A percentile compares a stretch with the other conserved stretches of the same genome.
Evolutionary conservation across 2,113 vertebrate genomes (phyloP).

Genomic region (Psilopogon haemacephalus): DNA sequence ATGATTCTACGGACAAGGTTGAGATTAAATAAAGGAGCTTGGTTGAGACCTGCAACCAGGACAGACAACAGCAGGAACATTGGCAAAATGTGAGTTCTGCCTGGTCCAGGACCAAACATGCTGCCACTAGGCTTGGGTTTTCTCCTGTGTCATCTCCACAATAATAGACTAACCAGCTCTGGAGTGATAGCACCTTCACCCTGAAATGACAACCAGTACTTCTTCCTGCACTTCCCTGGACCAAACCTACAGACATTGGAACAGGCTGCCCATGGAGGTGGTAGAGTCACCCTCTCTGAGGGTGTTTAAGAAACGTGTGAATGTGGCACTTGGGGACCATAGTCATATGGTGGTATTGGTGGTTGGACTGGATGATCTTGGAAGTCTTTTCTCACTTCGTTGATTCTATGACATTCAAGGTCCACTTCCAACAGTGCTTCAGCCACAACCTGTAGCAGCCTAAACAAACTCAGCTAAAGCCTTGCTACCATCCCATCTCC

Average conservation of each 20-base stretch:
- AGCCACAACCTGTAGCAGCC: background rate
- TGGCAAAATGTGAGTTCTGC: background rate
- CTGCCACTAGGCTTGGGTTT: rapidly evolving
- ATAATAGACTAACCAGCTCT: rapidly evolving
- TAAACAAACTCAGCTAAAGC: background rate
- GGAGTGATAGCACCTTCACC: background rate
- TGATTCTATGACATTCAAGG: too few relatives aligned
- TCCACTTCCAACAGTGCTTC: rapidly evolving
- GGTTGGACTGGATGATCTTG: too few relatives aligned
- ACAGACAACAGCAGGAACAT: background rate
- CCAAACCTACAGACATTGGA: background rate
- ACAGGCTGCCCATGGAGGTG: too few relatives aligned
- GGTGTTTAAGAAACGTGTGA: too few relatives aligned
- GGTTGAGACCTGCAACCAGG: background rate
- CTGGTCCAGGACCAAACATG: background rate
- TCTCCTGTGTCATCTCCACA: background rate
- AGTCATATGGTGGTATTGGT: too few relatives aligned
- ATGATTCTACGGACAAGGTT: too few relatives aligned
- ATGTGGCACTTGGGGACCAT: too few relatives aligned
- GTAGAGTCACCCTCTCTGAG: too few relatives aligned
- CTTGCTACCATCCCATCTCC: background rate
- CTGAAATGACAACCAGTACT: background rate
- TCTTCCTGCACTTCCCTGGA: background rate
- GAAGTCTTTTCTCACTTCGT: too few relatives aligned
- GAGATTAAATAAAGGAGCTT: background rate